Evolutionary conservation across 2,888 invertebrate genomes (phyloP).

Genomic region (Sesamia inferens): DNA sequence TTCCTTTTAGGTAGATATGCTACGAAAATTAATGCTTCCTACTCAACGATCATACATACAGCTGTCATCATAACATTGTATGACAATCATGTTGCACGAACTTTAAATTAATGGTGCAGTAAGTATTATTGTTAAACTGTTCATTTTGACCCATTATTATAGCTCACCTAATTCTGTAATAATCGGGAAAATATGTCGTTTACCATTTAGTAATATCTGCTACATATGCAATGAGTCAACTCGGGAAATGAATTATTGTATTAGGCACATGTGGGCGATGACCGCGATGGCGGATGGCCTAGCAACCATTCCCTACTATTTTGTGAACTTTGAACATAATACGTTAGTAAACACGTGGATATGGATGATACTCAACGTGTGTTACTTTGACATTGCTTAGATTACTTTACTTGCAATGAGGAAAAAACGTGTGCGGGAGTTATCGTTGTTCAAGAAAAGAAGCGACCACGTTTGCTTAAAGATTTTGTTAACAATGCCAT

Average conservation of each 20-base stretch:
- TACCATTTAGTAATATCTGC: constrained; percentile 26
- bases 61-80: constrained; percentile 25
- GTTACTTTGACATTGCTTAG: constrained; percentile 29
- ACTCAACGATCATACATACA: constrained; percentile 12
- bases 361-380: neutral
- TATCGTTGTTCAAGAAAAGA: constrained; percentile 10
- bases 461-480: constrained; percentile 11
- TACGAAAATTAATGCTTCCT: constrained; percentile 46
- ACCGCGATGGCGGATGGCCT: constrained; percentile 29
- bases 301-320: constrained; percentile 30
- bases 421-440: constrained; percentile 16
- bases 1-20: neutral
- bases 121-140: constrained; percentile 20
- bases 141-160: constrained; percentile 9
- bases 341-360: constrained; percentile 18
- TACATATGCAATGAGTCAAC: constrained; percentile 38
- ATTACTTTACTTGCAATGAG: constrained; percentile 44
- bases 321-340: constrained; percentile 32
- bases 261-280: constrained; percentile 26
- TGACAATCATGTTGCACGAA: neutral
- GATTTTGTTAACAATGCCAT: constrained; percentile 73
- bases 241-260: constrained; percentile 26
- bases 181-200: constrained; percentile 8
- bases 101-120: constrained; percentile 21
- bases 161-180: constrained; percentile 20